These are phyloP conservation scores for Rhabdomys dilectus DNA, from an alignment of 2,113 vertebrate species.

Conservation along the genomic window DNA sequence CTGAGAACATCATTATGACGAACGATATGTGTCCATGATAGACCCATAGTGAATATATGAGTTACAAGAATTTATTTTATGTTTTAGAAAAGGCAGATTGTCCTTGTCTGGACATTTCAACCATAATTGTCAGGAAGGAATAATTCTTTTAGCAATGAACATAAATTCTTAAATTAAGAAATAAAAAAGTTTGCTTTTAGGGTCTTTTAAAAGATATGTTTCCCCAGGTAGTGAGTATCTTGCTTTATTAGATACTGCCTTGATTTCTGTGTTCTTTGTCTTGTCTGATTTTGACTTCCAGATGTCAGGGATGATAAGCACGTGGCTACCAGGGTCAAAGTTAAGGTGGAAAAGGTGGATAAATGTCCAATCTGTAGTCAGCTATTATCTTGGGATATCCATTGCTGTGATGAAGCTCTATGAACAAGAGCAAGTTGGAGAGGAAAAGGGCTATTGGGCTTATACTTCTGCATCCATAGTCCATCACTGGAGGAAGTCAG, in stretches of 20 bases:
- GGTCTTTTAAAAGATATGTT: neutral
- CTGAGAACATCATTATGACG: neutral
- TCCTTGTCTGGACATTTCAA: conserved; percentile 58
- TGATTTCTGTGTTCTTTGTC: neutral
- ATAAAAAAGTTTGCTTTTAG: conserved; percentile 30
- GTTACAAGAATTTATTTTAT: neutral
- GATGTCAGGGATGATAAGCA: no score
- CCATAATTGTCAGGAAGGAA: neutral
- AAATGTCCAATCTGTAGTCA: neutral
- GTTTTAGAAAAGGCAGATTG: conserved; percentile 45
- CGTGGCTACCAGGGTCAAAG: neutral
- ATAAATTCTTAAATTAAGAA: conserved; percentile 36
- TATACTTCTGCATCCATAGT: no score
- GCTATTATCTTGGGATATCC: neutral
- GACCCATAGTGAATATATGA: neutral
- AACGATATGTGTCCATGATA: neutral
- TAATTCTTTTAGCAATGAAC: conserved; percentile 34
- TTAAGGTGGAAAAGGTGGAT: neutral
- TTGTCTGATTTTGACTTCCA: neutral
- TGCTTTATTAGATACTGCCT: neutral
- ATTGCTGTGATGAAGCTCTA: neutral
- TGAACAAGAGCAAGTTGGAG: neutral
- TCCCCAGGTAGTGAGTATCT: neutral
- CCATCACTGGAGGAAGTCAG: neutral
- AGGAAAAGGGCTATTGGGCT: neutral